Evolutionary conservation across 1,140 invertebrate species (phyloP).

Genomic region (Hyles euphorbiae): DNA sequence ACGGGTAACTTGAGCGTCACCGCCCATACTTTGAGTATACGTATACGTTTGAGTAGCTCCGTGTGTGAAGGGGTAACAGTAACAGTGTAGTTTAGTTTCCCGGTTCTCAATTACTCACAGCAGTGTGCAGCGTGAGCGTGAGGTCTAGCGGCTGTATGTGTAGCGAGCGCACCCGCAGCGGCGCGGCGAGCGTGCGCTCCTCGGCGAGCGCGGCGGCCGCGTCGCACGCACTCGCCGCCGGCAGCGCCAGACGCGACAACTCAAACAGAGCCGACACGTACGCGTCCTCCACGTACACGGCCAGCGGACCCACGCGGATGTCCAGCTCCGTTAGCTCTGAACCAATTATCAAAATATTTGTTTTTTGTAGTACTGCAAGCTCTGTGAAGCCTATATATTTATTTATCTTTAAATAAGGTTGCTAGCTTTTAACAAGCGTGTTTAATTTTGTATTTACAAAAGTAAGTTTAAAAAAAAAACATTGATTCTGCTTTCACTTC

Average conservation of each 20-base stretch:
- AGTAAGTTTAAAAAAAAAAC: too few species aligned
- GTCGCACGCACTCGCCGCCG: constrained; percentile 5
- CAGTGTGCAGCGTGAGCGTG: constrained; percentile 55
- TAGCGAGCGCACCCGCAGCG: constrained; percentile 38
- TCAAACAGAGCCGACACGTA: constrained; percentile 37
- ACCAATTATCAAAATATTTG: constrained; percentile 7
- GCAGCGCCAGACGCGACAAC: constrained; percentile 25
- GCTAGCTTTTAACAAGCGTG: too few species aligned
- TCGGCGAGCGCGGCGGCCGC: constrained; percentile 17
- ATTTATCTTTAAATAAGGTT: too few species aligned
- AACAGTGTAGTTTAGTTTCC: neutral
- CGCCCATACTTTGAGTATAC: too few species aligned
- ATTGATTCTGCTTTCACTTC: too few species aligned
- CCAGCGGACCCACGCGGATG: constrained; percentile 38
- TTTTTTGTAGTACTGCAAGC: too few species aligned
- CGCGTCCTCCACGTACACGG: constrained; percentile 55
- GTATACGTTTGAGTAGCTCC: too few species aligned
- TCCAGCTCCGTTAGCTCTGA: constrained; percentile 45
- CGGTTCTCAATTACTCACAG: constrained; percentile 31
- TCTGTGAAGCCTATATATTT: too few species aligned
- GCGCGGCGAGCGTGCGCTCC: constrained; percentile 27
- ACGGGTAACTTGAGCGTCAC: too few species aligned
- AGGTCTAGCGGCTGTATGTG: constrained; percentile 43
- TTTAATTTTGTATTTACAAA: too few species aligned
- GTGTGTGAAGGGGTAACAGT: too few species aligned